Base-by-base conservation (phyloP, 2,797 vertebrate species). In the Thalassophryne amazonica region DNA sequence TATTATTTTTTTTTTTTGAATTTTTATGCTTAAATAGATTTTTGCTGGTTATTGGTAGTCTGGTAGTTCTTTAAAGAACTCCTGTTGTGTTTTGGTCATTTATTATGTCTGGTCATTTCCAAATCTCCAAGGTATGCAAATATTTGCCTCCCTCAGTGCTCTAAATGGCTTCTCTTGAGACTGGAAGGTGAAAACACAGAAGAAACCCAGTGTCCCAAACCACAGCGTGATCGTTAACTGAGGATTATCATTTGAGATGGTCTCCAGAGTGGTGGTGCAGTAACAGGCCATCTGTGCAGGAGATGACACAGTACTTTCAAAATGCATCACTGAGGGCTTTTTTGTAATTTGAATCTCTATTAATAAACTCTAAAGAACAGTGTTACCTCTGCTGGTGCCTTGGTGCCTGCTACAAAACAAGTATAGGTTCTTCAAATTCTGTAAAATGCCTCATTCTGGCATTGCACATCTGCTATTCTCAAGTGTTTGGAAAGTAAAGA, bases 261-360 rank as follows among this genome's bases (percentile, higher is more conserved):
- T 67, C 32, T 46, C 17, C 20, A 42, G 46, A 39, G 54, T 60
- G 27, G 2, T 32, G 11, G 32, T 66, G 47, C 49, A 39, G 41
- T 40, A 51, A 43, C 62, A 46, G 38, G 34, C 73, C 36, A 45
- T 76, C 59, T 73, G 76, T 56, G 70, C 63, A 52, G 57, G 41
- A 58, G 59, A 65, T 43, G 38, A 49, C 37, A 46, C 55, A 30
- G 18, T 67, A 37, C 6, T 20, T n/a, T 10, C 5, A 56, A 69
- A 68, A 46, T 36, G 49, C 33, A 14, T 24, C 13, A 8, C 30
- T 11, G 30, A 12, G 4, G 17, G 11, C 22, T 49, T 30, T 15
- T 6, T 15, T 21, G 2, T 39, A n/a, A n/a, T n/a, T n/a, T 42
- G 6, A 18, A 29, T 47, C 28, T 6, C 7, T 3, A 3, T 17